Conservation (phyloP, 2,797 vertebrate species). For the Catamblyrhynchus diadema region DNA sequence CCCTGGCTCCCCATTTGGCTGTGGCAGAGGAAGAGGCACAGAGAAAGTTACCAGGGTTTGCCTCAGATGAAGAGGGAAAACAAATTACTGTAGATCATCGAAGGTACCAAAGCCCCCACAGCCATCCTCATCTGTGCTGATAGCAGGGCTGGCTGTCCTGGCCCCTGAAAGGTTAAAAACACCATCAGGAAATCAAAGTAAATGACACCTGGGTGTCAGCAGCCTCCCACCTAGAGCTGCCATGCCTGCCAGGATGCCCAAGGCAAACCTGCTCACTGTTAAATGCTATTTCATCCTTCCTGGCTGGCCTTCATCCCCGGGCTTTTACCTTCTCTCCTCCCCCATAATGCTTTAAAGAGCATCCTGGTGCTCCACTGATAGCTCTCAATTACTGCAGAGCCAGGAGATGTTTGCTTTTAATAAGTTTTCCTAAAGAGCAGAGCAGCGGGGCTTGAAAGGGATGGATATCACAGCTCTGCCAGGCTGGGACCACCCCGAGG, state of each 20-base stretch:
- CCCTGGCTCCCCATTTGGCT: neutral
- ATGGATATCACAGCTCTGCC: neutral
- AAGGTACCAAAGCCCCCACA: rapidly evolving
- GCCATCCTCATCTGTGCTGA: neutral
- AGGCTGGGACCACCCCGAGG: neutral
- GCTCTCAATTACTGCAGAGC: neutral
- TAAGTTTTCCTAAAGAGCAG: neutral
- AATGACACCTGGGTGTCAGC: neutral
- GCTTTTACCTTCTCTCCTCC: neutral
- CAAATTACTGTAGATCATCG: rapidly evolving
- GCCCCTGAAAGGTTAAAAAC: neutral
- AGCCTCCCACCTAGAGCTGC: neutral
- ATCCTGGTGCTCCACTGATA: neutral
- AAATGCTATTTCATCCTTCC: neutral
- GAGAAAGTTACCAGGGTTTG: neutral
- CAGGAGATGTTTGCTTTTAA: neutral
- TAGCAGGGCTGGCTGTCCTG: neutral
- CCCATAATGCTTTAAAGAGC: neutral
- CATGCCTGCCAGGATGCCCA: neutral
- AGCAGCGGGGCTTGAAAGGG: neutral
- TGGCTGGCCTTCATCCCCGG: neutral
- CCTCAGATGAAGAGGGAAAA: neutral
- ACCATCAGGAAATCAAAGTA: neutral
- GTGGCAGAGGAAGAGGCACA: neutral
- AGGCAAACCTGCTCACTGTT: neutral